These are phyloP conservation scores for Adelges cooleyi DNA, from an alignment of 1,140 invertebrate species.

Conservation along the genomic window DNA sequence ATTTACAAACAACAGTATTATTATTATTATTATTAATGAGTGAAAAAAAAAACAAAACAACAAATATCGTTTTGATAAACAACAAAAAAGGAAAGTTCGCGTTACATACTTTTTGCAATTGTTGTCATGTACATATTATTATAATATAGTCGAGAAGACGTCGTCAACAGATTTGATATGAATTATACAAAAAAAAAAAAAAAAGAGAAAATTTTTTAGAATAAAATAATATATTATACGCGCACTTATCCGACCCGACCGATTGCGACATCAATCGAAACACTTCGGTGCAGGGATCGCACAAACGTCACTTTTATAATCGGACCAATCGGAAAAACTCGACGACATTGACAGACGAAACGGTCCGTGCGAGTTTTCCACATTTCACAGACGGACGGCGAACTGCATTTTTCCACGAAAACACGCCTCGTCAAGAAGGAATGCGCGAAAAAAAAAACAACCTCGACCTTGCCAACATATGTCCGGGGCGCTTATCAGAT, in stretches of 20 bases:
- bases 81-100: no score
- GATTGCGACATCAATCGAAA: not conserved
- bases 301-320: not conserved
- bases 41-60: no score
- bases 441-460: conserved; percentile 22
- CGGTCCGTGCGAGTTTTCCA: not conserved
- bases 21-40: not conserved
- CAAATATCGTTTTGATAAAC: no score
- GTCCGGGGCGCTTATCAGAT: not conserved
- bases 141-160: not conserved
- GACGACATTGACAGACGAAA: not conserved
- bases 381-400: not conserved
- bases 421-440: conserved; percentile 19
- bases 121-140: not conserved
- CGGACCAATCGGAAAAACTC: not conserved
- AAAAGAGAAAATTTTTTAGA: not conserved
- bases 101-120: conserved; percentile 22
- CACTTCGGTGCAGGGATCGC: not conserved
- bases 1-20: not conserved
- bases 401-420: conserved; percentile 25
- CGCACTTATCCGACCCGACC: not conserved
- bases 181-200: not conserved
- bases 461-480: conserved; percentile 23
- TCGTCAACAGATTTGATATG: not conserved
- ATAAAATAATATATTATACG: not conserved